phyloP scores from a whole-genome alignment of 1,140 invertebrate species.

The Catajapyx aquilonaris region DNA sequence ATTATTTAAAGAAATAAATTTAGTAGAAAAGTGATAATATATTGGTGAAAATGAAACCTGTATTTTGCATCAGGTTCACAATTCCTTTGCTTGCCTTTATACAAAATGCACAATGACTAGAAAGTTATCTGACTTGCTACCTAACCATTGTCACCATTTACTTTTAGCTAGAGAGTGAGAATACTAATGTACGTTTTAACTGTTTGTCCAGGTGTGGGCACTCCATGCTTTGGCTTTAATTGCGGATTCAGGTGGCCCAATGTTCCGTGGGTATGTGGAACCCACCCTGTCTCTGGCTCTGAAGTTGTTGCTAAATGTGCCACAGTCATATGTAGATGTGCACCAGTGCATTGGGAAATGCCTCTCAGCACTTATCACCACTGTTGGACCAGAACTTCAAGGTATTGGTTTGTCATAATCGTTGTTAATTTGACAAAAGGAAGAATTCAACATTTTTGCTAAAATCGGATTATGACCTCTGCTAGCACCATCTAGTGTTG shows the following conservation, averaged over 20 bases:
- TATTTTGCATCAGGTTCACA: no score
- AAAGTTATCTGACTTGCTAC: no score
- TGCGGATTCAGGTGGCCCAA: conserved; percentile 91
- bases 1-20: no score
- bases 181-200: not conserved
- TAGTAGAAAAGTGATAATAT: no score
- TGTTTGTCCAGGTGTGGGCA: conserved; percentile 62
- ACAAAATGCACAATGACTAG: no score
- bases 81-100: no score
- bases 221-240: conserved; percentile 86
- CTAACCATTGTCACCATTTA: no score
- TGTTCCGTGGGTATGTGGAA: conserved; percentile 94
- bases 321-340: conserved; percentile 75
- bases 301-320: conserved; percentile 70
- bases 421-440: not conserved
- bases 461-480: no score
- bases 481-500: no score
- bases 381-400: conserved; percentile 92
- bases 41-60: no score
- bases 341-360: conserved; percentile 88
- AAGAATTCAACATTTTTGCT: no score
- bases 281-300: conserved; percentile 72
- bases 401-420: conserved; percentile 23
- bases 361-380: conserved; percentile 83
- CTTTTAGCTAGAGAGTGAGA: no score